phyloP scores from a whole-genome alignment of 2,888 invertebrate species.

The Aspidiotus destructor region DNA sequence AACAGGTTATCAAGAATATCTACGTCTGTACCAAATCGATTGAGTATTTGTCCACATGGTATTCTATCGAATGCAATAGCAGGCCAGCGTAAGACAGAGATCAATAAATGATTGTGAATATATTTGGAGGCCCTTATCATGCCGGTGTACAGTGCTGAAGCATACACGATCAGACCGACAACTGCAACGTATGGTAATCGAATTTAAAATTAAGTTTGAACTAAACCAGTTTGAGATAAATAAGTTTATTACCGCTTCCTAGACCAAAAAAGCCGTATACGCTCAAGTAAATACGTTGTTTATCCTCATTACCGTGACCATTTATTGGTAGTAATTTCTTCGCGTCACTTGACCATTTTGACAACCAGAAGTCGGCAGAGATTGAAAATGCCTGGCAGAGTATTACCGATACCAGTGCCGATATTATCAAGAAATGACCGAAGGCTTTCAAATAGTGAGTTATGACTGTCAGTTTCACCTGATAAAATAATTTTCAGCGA shows the following conservation, averaged over 20 bases:
- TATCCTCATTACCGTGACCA: too few relatives aligned
- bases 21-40: conserved; percentile 50
- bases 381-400: conserved; percentile 75
- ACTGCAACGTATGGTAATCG: too few relatives aligned
- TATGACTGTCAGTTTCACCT: conserved; percentile 82
- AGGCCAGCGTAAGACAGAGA: conserved; percentile 48
- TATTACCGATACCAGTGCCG: conserved; percentile 69
- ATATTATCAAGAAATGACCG: conserved; percentile 60
- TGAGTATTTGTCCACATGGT: conserved; percentile 45
- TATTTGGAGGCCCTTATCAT: conserved; percentile 32
- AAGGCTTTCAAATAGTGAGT: conserved; percentile 78
- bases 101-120: conserved; percentile 34
- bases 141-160: too few relatives aligned
- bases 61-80: conserved; percentile 48
- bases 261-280: conserved; percentile 82
- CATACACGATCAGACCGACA: too few relatives aligned
- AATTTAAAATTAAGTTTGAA: too few relatives aligned
- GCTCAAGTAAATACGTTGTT: conserved; percentile 54
- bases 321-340: too few relatives aligned
- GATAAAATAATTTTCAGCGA: too few relatives aligned
- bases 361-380: conserved; percentile 78
- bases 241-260: conserved; percentile 56
- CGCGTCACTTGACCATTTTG: conserved; percentile 65
- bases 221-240: too few relatives aligned
- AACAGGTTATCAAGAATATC: conserved; percentile 54